Base-by-base conservation (phyloP, 2,797 vertebrate species). In the Sphenopsis melanotis region DNA sequence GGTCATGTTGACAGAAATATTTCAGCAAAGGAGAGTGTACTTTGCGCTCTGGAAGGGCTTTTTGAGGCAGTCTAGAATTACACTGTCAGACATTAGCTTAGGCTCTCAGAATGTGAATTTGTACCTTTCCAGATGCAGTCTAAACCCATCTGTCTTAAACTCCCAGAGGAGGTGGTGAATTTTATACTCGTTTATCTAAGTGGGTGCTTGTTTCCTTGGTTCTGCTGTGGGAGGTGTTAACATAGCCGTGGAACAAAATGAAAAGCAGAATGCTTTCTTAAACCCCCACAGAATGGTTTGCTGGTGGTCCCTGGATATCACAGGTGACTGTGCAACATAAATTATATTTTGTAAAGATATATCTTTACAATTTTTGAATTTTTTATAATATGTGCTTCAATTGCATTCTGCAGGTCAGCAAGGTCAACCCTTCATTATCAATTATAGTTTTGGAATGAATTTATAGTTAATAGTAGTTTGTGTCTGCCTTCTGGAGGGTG, bases 201-300 rank as follows among this genome's bases (percentile, higher is more conserved):
- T 47, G 44, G 36, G 52, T 63, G 37, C 52, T 92, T 65, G 37
- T 94, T 94, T 91, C 68, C 37, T 89, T 93, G 70, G 23, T 60
- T 82, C 56, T 94, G 34, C 68, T 85, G 84, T 92, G 75, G 84
- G 89, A 96, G 56, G 82, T 91, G 87, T 81, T 89, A 72, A 47
- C 36, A 12, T 41, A 90, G 70, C 87, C 12, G 34, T 82, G 66
- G 39, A 91, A 30, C 32, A 84, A 42, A 72, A 75, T 29, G 41
- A 86, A 47, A 75, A 90, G 53, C n/a, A 7, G 29, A 70, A 36
- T 50, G 26, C 32, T 82, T 61, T 47, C 70, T 85, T 70, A 47
- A 85, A 20, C 23, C 13, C 17, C 7, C 22, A 27, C 41, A 60
- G 49, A 72, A 29, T 0, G 1, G 32, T 52, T 84, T 89, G 44